Conservation (phyloP, 2,113 vertebrate species). For the Mesocricetus auratus region DNA sequence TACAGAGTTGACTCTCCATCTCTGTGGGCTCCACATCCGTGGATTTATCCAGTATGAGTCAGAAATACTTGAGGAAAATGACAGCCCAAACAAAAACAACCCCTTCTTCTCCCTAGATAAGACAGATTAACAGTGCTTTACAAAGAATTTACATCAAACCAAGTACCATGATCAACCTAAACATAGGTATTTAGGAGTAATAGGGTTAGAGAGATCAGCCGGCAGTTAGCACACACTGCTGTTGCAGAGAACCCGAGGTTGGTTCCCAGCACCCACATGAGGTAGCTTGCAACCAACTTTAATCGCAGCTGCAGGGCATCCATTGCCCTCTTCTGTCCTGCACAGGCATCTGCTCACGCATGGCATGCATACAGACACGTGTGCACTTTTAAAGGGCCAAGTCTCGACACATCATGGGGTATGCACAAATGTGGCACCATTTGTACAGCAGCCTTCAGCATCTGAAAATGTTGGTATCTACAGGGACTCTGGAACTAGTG, state of each 20-base stretch:
- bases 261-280: not conserved
- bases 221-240: no score
- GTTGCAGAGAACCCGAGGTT: not conserved
- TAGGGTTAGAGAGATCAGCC: not conserved
- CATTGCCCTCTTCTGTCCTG: not conserved
- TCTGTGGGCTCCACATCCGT: not conserved
- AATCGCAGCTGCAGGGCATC: not conserved
- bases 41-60: not conserved
- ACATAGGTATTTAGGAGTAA: not conserved
- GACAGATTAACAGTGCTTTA: not conserved
- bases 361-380: not conserved
- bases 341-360: not conserved
- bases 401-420: not conserved
- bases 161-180: not conserved
- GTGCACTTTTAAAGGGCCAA: not conserved
- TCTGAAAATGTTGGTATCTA: not conserved
- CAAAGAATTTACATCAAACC: not conserved
- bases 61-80: not conserved
- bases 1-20: not conserved
- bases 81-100: not conserved
- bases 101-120: not conserved
- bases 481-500: not conserved
- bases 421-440: not conserved
- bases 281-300: not conserved
- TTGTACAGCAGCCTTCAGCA: not conserved